These are phyloP conservation scores for Cyprinodon diabolis DNA, from an alignment of 2,797 vertebrate species.

Conservation along the genomic window DNA sequence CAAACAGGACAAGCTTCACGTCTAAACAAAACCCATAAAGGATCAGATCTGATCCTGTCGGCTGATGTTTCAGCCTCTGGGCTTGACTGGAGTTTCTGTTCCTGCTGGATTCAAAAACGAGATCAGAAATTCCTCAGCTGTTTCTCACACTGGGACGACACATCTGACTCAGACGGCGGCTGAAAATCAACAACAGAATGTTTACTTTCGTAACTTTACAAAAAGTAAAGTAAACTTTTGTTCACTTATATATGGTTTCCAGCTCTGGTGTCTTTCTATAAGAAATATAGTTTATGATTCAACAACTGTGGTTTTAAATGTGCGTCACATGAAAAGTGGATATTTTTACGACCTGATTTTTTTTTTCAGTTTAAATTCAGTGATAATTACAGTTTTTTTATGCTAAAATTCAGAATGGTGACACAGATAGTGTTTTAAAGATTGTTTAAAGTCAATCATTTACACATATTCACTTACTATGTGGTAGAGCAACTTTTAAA, in stretches of 20 bases:
- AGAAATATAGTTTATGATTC: too few relatives aligned
- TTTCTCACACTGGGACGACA: background rate
- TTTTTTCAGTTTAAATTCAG: too few relatives aligned
- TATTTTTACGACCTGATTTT: background rate
- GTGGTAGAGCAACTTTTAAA: too few relatives aligned
- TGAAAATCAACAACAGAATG: background rate
- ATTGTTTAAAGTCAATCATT: too few relatives aligned
- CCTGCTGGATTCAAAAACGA: background rate
- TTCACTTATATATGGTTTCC: background rate
- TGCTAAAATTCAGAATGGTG: too few relatives aligned
- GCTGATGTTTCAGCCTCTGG: background rate
- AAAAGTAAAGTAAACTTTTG: too few relatives aligned
- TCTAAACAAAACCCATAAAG: background rate
- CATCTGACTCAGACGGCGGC: background rate
- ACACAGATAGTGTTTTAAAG: too few relatives aligned
- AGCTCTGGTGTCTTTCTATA: background rate
- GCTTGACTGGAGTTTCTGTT: background rate
- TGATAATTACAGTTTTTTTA: too few relatives aligned
- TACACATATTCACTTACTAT: too few relatives aligned
- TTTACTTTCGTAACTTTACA: background rate
- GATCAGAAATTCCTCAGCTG: background rate
- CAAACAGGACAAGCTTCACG: background rate
- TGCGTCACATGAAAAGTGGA: too few relatives aligned
- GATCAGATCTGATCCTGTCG: background rate
- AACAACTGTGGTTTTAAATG: too few relatives aligned